These are phyloP conservation scores for Neolamprologus tretocephalus DNA, from an alignment of 2,113 vertebrate genomes.

Conservation along the genomic window DNA sequence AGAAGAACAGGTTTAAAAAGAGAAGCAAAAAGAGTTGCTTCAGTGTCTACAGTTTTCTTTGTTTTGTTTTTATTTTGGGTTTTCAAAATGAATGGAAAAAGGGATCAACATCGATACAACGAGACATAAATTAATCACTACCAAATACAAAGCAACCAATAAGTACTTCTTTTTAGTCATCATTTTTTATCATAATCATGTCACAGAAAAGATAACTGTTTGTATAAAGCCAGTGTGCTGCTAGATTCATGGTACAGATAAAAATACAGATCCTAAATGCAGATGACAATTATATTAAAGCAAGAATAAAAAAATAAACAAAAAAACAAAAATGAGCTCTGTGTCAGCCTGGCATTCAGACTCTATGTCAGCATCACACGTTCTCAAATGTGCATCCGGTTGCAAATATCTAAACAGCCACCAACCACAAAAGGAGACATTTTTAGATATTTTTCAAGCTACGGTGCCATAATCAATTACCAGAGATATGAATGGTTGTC, in stretches of 20 bases:
- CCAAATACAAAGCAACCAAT: background rate
- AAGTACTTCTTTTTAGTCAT: background rate
- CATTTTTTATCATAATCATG: background rate
- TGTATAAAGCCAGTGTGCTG: background rate
- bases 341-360: background rate
- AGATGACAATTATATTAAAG: background rate
- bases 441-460: constrained; percentile 7
- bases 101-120: background rate
- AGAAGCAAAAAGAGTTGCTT: background rate
- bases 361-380: background rate
- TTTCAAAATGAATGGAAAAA: background rate
- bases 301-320: background rate
- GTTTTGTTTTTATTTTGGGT: background rate
- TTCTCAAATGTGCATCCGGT: background rate
- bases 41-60: background rate
- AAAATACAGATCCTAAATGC: background rate
- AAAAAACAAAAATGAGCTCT: background rate
- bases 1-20: background rate
- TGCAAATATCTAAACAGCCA: background rate
- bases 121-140: background rate
- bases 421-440: background rate
- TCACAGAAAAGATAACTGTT: background rate
- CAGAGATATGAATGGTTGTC: background rate
- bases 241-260: background rate
- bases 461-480: constrained; percentile 26